Percentiles rank a stretch among this genome's conserved stretches.
phyloP scores from a whole-genome alignment of 2,888 invertebrate species.

The Patella pellucida region DNA sequence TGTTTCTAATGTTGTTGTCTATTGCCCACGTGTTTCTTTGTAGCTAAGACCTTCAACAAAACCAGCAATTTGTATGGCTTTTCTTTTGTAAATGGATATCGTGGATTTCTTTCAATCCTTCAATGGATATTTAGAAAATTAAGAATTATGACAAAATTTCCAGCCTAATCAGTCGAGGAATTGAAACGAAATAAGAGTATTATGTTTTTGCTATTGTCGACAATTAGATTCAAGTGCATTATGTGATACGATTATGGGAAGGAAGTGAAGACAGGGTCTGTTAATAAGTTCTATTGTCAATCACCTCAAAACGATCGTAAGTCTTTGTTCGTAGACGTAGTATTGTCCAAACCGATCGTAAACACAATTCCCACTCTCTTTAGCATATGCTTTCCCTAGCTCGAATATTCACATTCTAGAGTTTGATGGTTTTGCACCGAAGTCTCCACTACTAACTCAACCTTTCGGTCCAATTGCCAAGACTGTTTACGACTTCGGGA shows the following conservation, averaged over 20 bases:
- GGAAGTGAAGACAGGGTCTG: neutral
- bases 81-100: no score
- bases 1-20: no score
- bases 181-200: neutral
- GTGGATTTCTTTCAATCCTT: no score
- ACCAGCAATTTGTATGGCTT: no score
- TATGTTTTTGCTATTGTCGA: neutral
- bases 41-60: no score
- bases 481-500: constrained; percentile 1
- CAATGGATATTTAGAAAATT: no score
- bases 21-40: no score
- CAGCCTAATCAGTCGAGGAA: neutral
- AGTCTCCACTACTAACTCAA: no score
- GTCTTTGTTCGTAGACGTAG: constrained; percentile 5
- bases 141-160: no score
- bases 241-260: neutral
- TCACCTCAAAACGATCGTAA: neutral
- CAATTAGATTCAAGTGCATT: constrained; percentile 9
- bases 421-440: neutral
- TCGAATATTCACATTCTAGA: neutral
- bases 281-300: constrained; percentile 5
- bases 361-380: constrained; percentile 3
- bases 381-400: neutral
- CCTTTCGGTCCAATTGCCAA: no score
- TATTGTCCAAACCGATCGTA: neutral